Evolutionary conservation across 2,888 invertebrate genomes (phyloP), one percentile per base, ranked within the genome.

Genomic region (Molanna angustata): DNA sequence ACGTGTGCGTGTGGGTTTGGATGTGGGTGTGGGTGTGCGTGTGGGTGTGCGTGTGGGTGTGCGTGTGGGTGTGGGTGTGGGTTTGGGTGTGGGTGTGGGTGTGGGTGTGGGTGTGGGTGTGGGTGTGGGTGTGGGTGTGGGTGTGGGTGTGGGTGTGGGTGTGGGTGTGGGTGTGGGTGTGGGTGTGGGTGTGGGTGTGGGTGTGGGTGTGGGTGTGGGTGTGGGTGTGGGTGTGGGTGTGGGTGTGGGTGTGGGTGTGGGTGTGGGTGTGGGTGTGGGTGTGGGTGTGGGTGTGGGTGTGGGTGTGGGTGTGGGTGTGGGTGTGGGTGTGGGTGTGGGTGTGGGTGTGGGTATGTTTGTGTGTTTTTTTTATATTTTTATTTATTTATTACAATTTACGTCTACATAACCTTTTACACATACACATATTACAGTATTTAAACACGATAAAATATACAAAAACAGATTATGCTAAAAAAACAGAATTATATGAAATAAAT

Each of bases 1-100:
- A 32, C 44, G 31, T 32, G 32, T 44, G 44, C 32, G 32, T 32
- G 32, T 44, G 32, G 18, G 31, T n/a, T n/a, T n/a, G n/a, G n/a
- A n/a, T n/a, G n/a, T 27, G 6, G 27, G 27, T 6, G 27, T 27
- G 27, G 9, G 6, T 27, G 6, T 9, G 9, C 27, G 27, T 27
- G 9, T 6, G 27, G 27, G 6, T 27, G 27, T 9, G 6, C 27
- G 27, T 6, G 6, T 7, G 27, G 27, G 9, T 7, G 6, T 9
- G 27, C 6, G 27, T 27, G 6, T 27, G 9, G 9, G 27, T 27
- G 6, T 27, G n/a, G n/a, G n/a, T n/a, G n/a, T n/a, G n/a, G n/a
- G n/a, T n/a, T n/a, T n/a, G n/a, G n/a, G n/a, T n/a, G n/a, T n/a
- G n/a, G n/a, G n/a, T n/a, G n/a, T n/a, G n/a, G n/a, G n/a, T n/a